phyloP scores from a whole-genome alignment of 64 coral and sea anemone species.

The Actinia equina region DNA sequence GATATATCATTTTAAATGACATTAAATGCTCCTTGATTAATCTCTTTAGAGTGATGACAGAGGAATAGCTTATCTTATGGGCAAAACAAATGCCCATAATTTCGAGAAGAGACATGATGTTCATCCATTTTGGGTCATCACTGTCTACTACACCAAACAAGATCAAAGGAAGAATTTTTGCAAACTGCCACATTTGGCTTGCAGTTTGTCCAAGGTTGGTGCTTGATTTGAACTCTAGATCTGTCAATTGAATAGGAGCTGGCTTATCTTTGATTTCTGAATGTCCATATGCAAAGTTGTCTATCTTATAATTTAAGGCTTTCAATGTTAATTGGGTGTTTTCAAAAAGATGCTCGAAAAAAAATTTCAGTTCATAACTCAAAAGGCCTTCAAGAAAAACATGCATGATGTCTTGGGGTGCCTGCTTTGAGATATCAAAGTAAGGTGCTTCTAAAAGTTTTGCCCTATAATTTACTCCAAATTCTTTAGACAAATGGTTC shows the following conservation, averaged over 20 bases:
- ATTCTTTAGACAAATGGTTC: conserved; percentile 21
- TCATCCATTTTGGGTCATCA: not conserved
- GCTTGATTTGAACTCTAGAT: not conserved
- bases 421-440: conserved; percentile 8
- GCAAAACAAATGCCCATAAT: conserved; percentile 25
- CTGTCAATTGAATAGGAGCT: not conserved
- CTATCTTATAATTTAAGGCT: conserved; percentile 37
- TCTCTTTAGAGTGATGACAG: not conserved
- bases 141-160: not conserved
- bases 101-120: not conserved
- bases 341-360: conserved; percentile 14
- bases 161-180: not conserved
- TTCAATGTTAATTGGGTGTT: conserved; percentile 4
- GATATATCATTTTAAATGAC: not conserved
- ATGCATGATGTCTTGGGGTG: conserved; percentile 30
- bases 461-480: conserved; percentile 20
- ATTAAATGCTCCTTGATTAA: not conserved
- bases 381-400: conserved; percentile 28
- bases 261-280: conserved; percentile 22
- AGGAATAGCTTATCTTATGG: not conserved
- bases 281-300: conserved; percentile 26
- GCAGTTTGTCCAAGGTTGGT: conserved; percentile 31
- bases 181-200: conserved; percentile 22
- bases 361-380: conserved; percentile 19
- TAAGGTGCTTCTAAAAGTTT: not conserved